Percentiles rank a stretch among this genome's conserved stretches.
Evolutionary conservation across 2,888 invertebrate genomes (phyloP).

Genomic region (Melanotus villosus): DNA sequence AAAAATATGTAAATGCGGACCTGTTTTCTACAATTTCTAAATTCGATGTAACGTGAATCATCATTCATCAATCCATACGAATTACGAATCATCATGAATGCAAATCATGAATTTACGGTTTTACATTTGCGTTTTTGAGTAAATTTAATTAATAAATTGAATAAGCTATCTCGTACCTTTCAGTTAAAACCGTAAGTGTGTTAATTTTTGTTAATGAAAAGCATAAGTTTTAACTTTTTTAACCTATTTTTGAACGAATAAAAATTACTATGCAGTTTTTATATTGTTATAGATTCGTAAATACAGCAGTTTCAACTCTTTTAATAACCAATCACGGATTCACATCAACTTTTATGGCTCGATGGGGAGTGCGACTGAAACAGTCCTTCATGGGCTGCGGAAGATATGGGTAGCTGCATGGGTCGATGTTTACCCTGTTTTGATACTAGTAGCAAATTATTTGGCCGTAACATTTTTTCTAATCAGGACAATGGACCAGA

Average conservation of each 20-base stretch:
- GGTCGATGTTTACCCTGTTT: conserved; percentile 68
- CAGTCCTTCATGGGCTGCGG: conserved; percentile 65
- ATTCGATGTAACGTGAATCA: neutral
- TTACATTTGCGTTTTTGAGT: neutral
- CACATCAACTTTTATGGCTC: conserved; percentile 54
- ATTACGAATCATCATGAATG: no score
- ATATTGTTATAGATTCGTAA: no score
- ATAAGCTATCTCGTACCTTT: no score
- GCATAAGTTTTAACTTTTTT: no score
- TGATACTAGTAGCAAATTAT: conserved; percentile 44
- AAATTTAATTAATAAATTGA: neutral
- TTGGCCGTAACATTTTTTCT: conserved; percentile 39
- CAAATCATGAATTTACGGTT: neutral
- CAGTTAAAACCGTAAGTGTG: no score
- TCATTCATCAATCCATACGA: no score
- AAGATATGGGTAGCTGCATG: conserved; percentile 70
- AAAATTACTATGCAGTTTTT: neutral
- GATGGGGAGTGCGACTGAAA: conserved; percentile 63
- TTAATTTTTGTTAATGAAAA: no score
- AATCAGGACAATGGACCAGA: conserved; percentile 54
- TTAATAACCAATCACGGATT: conserved; percentile 51
- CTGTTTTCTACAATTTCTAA: no score
- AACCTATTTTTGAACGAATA: neutral
- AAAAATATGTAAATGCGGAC: neutral
- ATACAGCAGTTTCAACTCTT: neutral